Evolutionary conservation across 2,113 vertebrate genomes (phyloP).

Genomic region (Onychostruthus taczanowskii): DNA sequence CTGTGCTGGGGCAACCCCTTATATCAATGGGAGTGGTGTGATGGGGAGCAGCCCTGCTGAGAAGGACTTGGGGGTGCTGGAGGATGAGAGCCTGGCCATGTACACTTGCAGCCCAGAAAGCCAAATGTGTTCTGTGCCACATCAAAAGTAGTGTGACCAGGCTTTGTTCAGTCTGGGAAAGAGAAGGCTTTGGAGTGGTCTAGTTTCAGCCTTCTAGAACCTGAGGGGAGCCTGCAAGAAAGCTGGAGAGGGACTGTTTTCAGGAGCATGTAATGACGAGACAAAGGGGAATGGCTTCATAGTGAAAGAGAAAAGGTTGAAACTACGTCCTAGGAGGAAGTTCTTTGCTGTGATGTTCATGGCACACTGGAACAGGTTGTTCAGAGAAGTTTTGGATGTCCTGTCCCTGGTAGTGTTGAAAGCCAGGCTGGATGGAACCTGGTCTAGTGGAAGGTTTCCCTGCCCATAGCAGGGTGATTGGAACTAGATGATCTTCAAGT

Average conservation of each 20-base stretch:
- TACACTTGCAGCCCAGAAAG: neutral
- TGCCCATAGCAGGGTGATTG: rapidly evolving
- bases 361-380: neutral
- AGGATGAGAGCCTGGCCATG: neutral
- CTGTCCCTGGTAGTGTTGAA: neutral
- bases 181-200: neutral
- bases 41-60: neutral
- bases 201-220: neutral
- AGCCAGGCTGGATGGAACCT: neutral
- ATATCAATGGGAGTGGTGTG: rapidly evolving
- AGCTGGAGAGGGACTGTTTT: neutral
- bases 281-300: neutral
- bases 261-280: neutral
- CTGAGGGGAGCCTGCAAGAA: neutral
- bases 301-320: neutral
- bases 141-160: neutral
- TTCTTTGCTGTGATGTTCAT: neutral
- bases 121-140: neutral
- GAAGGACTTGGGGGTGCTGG: neutral
- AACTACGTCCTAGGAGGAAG: neutral
- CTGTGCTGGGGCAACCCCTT: rapidly evolving
- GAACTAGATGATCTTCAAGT: neutral
- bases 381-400: neutral
- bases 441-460: neutral
- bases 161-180: neutral